Base-by-base conservation (phyloP, 92 coral and sea anemone genomes). In the Actinernus sp. region DNA sequence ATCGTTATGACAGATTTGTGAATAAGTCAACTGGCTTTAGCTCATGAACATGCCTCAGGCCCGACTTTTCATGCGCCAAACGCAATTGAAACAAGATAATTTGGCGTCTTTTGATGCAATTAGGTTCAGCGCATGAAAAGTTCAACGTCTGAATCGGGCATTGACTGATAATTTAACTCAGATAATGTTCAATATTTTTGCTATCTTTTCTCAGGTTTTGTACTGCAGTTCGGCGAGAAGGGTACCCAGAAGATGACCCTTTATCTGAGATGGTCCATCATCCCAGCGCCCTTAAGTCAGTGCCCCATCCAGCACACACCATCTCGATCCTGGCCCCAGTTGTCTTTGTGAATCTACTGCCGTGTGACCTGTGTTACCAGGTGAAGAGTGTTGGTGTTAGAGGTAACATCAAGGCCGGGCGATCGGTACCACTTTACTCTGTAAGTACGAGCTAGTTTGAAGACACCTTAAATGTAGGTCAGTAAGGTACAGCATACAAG, bases 291-390 rank as follows among this genome's bases (percentile, higher is more conserved):
- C 69, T 76, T 3, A 65, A 71, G 49, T 71, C 68, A 23, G 64
- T 79, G 45, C 71, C 89, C 32, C 99, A 91, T 21, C 97, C 99
- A 18, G 94, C 97, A 27, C 99, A 95, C 81, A 91, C 97, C 51
- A 65, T 95, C 25, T 77, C 97, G 23, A 75, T 95, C 25, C 71
- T 95, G 59, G 93, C 93, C 48, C 97, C 99, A 4, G 62, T 95
- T 36, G 89, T 89, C 31, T 55, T 95, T 25, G 92, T 95, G 27
- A 95, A 95, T 77, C 92, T 95, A 13, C 75, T 95, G 5, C 99
- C 99, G 0, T 85, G 86, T 63, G 99, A 95, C 20, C 76, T 95
- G 61, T 74, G 85, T 48, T 95, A 95, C 49, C 81, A 51, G 27
- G 84, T 95, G 51, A 85, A 84, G 49, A 75, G 69, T 31, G 69